Conservation (phyloP, 30 jellyfish, hydroid and myxozoan species). For the Hydra vulgaris region DNA sequence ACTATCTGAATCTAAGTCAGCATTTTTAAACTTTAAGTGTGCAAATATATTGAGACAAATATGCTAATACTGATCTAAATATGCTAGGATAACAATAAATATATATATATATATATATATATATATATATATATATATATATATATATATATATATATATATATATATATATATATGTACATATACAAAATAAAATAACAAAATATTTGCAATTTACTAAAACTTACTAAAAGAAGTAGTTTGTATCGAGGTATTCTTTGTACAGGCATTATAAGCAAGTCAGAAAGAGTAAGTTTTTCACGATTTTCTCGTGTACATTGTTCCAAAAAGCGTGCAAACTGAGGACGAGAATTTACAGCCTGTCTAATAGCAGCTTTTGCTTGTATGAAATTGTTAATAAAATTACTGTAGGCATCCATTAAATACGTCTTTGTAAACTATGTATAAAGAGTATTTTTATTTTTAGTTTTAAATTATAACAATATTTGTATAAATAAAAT, state of each 20-base stretch:
- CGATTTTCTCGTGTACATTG: slow-evolving; percentile 78
- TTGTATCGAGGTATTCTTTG: slow-evolving; percentile 91
- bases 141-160: not conserved
- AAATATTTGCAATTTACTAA: too few species aligned
- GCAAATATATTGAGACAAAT: too few species aligned
- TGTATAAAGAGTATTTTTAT: slow-evolving; percentile 4
- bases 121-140: too few species aligned
- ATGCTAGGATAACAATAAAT: too few species aligned
- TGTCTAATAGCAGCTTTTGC: slow-evolving; percentile 89
- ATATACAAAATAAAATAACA: not conserved
- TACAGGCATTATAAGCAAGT: slow-evolving; percentile 83
- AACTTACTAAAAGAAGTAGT: slow-evolving; percentile 56
- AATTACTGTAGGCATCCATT: slow-evolving; percentile 96
- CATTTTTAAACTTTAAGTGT: too few species aligned
- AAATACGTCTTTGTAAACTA: slow-evolving; percentile 72
- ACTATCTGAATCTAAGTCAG: too few species aligned
- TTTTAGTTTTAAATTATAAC: too few species aligned
- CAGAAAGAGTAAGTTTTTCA: slow-evolving; percentile 83
- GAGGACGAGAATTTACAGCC: slow-evolving; percentile 59
- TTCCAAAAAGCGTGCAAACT: slow-evolving; percentile 66
- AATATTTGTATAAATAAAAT: too few species aligned
- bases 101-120: too few species aligned
- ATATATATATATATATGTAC: not conserved
- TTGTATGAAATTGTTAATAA: slow-evolving; percentile 78
- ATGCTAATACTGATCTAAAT: too few species aligned